Conservation (phyloP, 1,140 invertebrate genomes). For the Zaprionus taronus region DNA sequence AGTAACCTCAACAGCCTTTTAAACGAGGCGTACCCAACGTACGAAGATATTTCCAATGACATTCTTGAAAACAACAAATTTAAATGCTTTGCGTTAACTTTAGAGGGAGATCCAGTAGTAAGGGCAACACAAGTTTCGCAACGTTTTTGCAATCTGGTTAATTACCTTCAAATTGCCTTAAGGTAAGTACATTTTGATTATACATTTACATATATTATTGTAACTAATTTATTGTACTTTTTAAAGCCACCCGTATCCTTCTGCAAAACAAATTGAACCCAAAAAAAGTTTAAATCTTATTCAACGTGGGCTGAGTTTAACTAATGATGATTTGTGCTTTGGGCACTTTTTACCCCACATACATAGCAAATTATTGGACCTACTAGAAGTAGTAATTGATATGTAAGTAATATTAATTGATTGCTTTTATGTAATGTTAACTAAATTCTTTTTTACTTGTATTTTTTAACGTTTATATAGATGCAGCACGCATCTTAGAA, state of each 20-base stretch:
- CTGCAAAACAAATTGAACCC: constrained; percentile 36
- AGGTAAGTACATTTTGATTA: constrained; percentile 8
- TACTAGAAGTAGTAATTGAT: constrained; percentile 50
- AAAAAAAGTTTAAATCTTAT: constrained; percentile 46
- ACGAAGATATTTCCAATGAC: background rate
- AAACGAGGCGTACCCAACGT: constrained; percentile 11
- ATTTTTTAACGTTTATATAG: constrained; percentile 3
- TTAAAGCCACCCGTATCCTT: constrained; percentile 40
- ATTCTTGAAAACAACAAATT: background rate
- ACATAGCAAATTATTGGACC: constrained; percentile 43
- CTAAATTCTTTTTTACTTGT: background rate
- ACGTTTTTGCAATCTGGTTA: constrained; percentile 48
- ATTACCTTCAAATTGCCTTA: constrained; percentile 48
- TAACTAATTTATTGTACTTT: background rate
- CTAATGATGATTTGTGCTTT: constrained; percentile 39
- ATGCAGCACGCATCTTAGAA: constrained; percentile 44
- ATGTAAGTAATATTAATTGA: constrained; percentile 41
- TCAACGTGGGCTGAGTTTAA: constrained; percentile 37
- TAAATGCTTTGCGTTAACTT: constrained; percentile 8
- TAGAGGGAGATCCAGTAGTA: constrained; percentile 41
- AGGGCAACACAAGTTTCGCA: constrained; percentile 29
- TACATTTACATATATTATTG: too few species aligned
- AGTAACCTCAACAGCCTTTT: constrained; percentile 31
- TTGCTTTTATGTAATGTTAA: background rate
- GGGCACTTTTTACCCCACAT: constrained; percentile 37